Evolutionary conservation across 2,888 invertebrate species (phyloP).

Genomic region (Ectemnius cavifrons): DNA sequence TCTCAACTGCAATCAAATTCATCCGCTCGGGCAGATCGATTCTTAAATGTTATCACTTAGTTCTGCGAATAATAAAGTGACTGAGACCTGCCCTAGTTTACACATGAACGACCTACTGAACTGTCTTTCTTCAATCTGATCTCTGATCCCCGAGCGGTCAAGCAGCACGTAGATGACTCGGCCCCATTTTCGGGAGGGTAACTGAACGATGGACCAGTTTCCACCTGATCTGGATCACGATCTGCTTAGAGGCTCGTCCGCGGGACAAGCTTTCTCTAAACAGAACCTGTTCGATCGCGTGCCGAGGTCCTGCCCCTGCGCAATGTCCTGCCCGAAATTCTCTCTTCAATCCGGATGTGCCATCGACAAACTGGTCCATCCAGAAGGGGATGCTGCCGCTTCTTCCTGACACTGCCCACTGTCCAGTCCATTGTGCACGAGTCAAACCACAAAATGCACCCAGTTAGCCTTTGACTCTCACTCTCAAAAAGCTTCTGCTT

Average conservation of each 20-base stretch:
- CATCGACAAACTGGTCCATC: conserved; percentile 70
- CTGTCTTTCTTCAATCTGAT: conserved; percentile 39
- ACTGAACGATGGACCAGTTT: conserved; percentile 73
- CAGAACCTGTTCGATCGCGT: conserved; percentile 74
- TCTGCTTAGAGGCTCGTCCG: conserved; percentile 62
- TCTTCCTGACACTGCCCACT: conserved; percentile 61
- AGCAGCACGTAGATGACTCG: conserved; percentile 36
- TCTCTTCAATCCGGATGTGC: conserved; percentile 29
- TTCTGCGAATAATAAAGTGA: background rate
- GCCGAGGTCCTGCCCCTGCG: conserved; percentile 66
- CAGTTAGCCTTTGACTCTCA: conserved; percentile 67
- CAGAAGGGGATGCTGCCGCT: conserved; percentile 69
- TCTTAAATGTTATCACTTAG: no score
- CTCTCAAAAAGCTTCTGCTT: conserved; percentile 42
- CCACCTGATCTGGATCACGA: conserved; percentile 75
- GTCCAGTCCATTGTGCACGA: conserved; percentile 68
- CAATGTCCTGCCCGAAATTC: conserved; percentile 22
- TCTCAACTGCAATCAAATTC: no score
- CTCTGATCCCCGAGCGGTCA: conserved; percentile 51
- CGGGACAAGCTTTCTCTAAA: conserved; percentile 41
- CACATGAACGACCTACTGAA: conserved; percentile 31
- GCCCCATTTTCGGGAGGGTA: conserved; percentile 32
- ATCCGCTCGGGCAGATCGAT: no score
- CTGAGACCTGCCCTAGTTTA: background rate
- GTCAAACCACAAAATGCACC: conserved; percentile 69